These are phyloP conservation scores for Montipora efflorescens DNA, from an alignment of 64 coral and sea anemone species.

Conservation along the genomic window DNA sequence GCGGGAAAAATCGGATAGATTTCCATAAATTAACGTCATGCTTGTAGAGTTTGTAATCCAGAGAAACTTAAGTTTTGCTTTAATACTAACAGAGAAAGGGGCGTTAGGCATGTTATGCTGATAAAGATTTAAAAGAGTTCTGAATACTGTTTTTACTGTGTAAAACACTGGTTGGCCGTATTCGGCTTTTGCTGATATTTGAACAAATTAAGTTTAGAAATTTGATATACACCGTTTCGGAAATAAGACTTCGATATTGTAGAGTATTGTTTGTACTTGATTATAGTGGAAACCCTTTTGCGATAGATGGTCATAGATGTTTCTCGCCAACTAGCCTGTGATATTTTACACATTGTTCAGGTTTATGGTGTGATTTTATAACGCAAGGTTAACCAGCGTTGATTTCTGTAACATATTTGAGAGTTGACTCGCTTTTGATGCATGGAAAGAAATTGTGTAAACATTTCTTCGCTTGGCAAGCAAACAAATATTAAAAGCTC, in stretches of 20 bases:
- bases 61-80: conserved; percentile 7
- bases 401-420: background rate
- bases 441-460: background rate
- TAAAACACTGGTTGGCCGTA: conserved; percentile 72
- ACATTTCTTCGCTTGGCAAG: conserved; percentile 34
- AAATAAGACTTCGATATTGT: background rate
- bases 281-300: conserved; percentile 41
- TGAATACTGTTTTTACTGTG: conserved; percentile 73
- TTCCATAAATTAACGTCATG: conserved; percentile 46
- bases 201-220: conserved; percentile 30
- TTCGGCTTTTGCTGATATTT: conserved; percentile 49
- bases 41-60: conserved; percentile 17
- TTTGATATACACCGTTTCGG: conserved; percentile 10
- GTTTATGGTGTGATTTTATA: conserved; percentile 33
- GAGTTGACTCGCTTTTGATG: background rate
- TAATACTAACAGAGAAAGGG: background rate
- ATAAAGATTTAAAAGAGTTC: conserved; percentile 52
- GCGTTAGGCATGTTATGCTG: conserved; percentile 15
- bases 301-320: conserved; percentile 2
- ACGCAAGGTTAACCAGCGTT: background rate
- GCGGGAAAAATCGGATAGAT: conserved; percentile 57
- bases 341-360: background rate
- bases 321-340: conserved; percentile 10
- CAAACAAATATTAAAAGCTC: conserved; percentile 56
- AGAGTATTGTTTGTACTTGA: conserved; percentile 23